A percentile compares a stretch with the other conserved stretches of the same genome.
These are phyloP conservation scores for Gymnoscopelus braueri DNA, from an alignment of 2,797 vertebrate species.

Conservation along the genomic window DNA sequence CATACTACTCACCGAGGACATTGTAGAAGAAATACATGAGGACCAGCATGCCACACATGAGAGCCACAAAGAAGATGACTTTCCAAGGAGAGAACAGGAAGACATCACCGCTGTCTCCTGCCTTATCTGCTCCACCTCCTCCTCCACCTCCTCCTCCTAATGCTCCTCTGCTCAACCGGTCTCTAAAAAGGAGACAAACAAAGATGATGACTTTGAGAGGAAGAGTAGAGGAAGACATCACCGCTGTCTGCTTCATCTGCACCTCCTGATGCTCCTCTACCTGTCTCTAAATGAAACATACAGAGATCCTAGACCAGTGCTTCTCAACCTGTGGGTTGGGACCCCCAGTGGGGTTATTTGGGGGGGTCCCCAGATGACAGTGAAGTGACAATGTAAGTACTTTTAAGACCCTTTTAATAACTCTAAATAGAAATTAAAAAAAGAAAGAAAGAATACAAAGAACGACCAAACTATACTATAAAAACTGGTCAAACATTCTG, in stretches of 20 bases:
- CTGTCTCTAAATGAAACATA: slow-evolving; percentile 74
- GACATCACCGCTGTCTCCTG: slow-evolving; percentile 84
- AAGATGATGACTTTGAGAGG: slow-evolving; percentile 84
- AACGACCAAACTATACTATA: too few species aligned
- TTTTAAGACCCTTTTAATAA: too few species aligned
- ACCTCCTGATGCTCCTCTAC: slow-evolving; percentile 58
- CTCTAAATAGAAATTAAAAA: too few species aligned
- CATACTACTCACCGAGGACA: slow-evolving; percentile 85
- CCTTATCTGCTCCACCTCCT: slow-evolving; percentile 69
- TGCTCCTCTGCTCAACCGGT: slow-evolving; percentile 73
- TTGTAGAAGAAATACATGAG: slow-evolving; percentile 97
- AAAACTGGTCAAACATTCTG: too few species aligned
- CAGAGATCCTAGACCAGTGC: too few species aligned
- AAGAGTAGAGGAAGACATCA: slow-evolving; percentile 86
- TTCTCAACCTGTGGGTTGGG: too few species aligned
- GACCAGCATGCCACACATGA: slow-evolving; percentile 92
- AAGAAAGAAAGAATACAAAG: too few species aligned
- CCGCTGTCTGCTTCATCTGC: slow-evolving; percentile 82
- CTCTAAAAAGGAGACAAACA: slow-evolving; percentile 71
- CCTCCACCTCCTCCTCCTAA: slow-evolving; percentile 58
- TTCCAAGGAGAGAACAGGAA: slow-evolving; percentile 90
- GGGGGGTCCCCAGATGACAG: too few species aligned
- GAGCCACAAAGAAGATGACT: slow-evolving; percentile 88
- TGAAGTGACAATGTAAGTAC: too few species aligned
- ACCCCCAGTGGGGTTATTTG: too few species aligned